Evolutionary conservation across 2,113 vertebrate genomes (phyloP).

Genomic region (Pitta sordida): DNA sequence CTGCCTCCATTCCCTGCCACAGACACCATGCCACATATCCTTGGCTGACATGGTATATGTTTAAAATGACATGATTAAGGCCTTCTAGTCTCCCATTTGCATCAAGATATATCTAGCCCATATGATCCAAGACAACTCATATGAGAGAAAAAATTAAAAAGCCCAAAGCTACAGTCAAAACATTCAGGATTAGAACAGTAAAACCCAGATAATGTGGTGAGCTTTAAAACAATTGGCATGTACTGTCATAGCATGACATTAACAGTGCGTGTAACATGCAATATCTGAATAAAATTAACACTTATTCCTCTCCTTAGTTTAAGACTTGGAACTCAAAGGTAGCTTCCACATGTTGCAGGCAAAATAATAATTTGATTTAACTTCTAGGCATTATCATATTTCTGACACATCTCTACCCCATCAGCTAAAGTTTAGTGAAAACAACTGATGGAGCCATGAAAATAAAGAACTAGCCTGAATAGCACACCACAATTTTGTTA

Average conservation of each 20-base stretch:
- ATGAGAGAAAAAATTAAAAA: neutral
- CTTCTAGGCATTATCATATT: neutral
- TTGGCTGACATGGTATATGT: neutral
- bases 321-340: neutral
- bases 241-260: neutral
- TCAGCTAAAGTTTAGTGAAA: neutral
- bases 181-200: neutral
- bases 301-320: neutral
- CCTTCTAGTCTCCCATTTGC: neutral
- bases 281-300: neutral
- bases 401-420: neutral
- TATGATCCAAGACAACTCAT: fast-evolving
- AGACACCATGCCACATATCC: neutral
- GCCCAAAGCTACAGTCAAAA: neutral
- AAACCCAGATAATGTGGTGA: neutral
- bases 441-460: neutral
- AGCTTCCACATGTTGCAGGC: neutral
- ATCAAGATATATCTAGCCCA: neutral
- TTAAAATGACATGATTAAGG: neutral
- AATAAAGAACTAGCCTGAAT: neutral
- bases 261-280: neutral
- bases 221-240: fast-evolving
- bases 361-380: neutral
- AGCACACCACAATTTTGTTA: neutral
- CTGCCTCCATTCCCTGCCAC: neutral